These are phyloP conservation scores for Poecilia wingei DNA, from an alignment of 2,797 vertebrate species.

Conservation along the genomic window DNA sequence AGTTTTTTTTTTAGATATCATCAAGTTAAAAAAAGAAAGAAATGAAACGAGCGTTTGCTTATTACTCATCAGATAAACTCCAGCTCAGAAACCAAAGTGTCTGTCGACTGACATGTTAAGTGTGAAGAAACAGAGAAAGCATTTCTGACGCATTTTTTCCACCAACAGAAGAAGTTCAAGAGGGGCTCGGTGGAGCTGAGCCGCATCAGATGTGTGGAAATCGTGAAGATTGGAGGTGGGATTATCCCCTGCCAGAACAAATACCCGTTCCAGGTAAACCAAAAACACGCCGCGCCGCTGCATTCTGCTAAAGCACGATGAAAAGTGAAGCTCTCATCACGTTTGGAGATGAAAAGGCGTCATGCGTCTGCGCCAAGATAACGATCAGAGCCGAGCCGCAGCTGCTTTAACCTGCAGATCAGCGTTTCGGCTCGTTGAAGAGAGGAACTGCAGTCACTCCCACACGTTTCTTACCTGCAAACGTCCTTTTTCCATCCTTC, in stretches of 20 bases:
- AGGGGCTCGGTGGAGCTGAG: slow-evolving; percentile 91
- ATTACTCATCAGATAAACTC: neutral
- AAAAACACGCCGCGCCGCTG: neutral
- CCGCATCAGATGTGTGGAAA: slow-evolving; percentile 90
- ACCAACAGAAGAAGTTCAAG: slow-evolving; percentile 86
- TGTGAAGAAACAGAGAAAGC: neutral
- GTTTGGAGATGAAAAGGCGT: neutral
- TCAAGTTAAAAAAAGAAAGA: neutral
- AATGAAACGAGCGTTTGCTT: neutral
- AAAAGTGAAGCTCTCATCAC: neutral
- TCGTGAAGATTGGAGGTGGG: slow-evolving; percentile 85
- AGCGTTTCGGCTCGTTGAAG: neutral
- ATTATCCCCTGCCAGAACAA: slow-evolving; percentile 93
- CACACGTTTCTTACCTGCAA: neutral
- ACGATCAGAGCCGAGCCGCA: neutral
- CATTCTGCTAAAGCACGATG: neutral
- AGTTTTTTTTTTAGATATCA: neutral
- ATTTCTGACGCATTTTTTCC: slow-evolving; percentile 1
- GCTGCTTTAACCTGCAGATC: neutral
- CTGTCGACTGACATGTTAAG: rapidly evolving
- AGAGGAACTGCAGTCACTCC: neutral
- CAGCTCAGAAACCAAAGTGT: neutral
- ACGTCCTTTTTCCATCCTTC: neutral
- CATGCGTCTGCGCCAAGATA: neutral
- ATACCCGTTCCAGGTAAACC: slow-evolving; percentile 92